Conservation (phyloP, 2,797 vertebrate species). For the Neosilurus hyrtlii region DNA sequence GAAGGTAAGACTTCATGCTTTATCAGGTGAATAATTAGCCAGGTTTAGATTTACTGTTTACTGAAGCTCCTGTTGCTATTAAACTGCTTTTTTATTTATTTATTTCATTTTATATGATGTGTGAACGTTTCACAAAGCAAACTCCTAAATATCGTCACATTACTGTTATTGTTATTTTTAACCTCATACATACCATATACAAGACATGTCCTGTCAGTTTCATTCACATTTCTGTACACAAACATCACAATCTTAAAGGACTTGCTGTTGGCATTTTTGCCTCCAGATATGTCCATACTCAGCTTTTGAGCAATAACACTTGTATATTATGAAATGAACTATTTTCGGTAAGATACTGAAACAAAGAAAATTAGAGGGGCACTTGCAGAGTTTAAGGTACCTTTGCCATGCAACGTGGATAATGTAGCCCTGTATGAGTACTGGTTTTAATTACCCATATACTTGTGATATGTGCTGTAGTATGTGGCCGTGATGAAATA, state of each 20-base stretch:
- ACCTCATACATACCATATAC: not conserved
- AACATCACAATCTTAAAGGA: not conserved
- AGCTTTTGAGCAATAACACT: not conserved
- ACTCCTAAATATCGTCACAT: not conserved
- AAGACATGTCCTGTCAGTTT: not conserved
- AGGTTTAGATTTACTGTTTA: not conserved
- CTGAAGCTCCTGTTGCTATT: not conserved
- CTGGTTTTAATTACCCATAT: no score
- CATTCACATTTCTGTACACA: not conserved
- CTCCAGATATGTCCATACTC: not conserved
- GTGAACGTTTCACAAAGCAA: not conserved
- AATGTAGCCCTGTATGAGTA: no score
- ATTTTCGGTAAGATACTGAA: not conserved
- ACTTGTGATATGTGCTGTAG: no score
- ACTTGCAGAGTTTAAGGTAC: no score
- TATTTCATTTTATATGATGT: not conserved
- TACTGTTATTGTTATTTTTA: not conserved
- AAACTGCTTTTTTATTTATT: not conserved
- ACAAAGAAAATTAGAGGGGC: no score
- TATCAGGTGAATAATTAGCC: not conserved
- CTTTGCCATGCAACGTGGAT: no score
- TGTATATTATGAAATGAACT: not conserved
- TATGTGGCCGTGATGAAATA: no score
- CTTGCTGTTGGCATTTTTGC: not conserved
- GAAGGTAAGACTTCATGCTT: not conserved